Conservation (phyloP, 2,113 vertebrate genomes). For the Rhegmatorhina hoffmannsi region DNA sequence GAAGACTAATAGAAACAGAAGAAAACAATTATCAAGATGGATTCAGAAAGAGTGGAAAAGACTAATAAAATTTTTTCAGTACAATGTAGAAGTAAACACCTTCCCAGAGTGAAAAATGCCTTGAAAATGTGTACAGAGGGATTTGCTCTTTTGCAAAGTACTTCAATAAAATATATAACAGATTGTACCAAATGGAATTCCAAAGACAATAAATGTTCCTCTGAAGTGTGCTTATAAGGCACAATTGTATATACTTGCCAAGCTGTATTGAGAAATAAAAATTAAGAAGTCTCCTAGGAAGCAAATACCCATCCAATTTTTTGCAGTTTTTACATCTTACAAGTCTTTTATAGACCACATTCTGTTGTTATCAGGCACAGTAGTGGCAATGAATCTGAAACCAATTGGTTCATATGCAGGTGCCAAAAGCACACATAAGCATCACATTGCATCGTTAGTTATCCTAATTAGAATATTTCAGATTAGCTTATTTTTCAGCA, state of each 20-base stretch:
- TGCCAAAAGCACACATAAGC: not conserved
- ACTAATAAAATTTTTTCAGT: not conserved
- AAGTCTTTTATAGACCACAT: not conserved
- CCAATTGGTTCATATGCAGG: not conserved
- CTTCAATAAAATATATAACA: not conserved
- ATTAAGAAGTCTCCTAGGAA: not conserved
- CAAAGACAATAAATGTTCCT: slow-evolving; percentile 35
- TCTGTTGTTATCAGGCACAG: not conserved
- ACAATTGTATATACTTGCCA: not conserved
- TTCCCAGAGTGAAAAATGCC: not conserved
- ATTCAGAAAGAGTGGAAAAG: not conserved
- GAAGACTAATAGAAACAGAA: not conserved
- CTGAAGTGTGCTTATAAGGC: not conserved
- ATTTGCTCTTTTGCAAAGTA: not conserved
- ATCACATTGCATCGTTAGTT: not conserved
- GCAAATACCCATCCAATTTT: not conserved
- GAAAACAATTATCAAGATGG: not conserved
- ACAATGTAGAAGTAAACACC: not conserved
- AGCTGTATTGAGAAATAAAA: not conserved
- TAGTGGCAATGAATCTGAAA: not conserved
- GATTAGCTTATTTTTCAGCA: not conserved
- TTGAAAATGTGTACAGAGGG: slow-evolving; percentile 1
- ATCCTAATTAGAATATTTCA: not conserved
- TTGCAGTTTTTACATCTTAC: not conserved
- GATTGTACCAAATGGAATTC: slow-evolving; percentile 40